Percentiles rank a stretch among this genome's conserved stretches.
phyloP scores from a whole-genome alignment of 2,888 invertebrate genomes.

The Metacarcinus magister region DNA sequence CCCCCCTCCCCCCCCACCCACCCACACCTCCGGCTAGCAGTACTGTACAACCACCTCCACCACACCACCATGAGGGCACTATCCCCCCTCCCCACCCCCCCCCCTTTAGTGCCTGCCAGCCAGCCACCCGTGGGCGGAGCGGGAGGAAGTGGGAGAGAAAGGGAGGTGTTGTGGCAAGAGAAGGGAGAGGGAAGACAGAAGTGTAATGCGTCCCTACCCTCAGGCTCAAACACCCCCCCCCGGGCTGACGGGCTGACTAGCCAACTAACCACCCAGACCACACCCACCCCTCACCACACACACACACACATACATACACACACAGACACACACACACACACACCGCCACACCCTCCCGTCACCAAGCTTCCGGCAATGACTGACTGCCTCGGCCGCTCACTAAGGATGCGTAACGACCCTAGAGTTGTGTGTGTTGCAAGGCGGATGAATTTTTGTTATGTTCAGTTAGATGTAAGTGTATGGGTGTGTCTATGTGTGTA shows the following conservation, averaged over 20 bases:
- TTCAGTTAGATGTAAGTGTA: not conserved
- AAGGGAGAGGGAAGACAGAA: slow-evolving; percentile 38
- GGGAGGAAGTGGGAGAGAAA: slow-evolving; percentile 62
- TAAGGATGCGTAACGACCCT: not conserved
- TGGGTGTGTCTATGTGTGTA: not conserved
- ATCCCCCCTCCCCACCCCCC: not conserved
- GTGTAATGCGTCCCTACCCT: slow-evolving; percentile 22
- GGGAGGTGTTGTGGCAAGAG: slow-evolving; percentile 58
- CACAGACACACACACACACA: not conserved
- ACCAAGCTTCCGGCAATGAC: not conserved
- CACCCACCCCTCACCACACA: slow-evolving; percentile 27
- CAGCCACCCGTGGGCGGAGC: not conserved
- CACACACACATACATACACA: not conserved
- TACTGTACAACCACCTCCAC: not conserved
- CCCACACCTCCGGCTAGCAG: not conserved
- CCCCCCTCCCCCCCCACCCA: not conserved
- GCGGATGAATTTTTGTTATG: not conserved
- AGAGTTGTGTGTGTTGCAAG: not conserved
- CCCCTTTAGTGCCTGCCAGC: not conserved
- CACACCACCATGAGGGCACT: not conserved
- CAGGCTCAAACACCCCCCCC: not conserved
- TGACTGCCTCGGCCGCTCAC: not conserved
- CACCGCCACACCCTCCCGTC: not conserved
- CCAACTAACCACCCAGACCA: slow-evolving; percentile 43
- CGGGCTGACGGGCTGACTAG: not conserved